phyloP scores from a whole-genome alignment of 2,113 vertebrate genomes.

The Murina feae region DNA sequence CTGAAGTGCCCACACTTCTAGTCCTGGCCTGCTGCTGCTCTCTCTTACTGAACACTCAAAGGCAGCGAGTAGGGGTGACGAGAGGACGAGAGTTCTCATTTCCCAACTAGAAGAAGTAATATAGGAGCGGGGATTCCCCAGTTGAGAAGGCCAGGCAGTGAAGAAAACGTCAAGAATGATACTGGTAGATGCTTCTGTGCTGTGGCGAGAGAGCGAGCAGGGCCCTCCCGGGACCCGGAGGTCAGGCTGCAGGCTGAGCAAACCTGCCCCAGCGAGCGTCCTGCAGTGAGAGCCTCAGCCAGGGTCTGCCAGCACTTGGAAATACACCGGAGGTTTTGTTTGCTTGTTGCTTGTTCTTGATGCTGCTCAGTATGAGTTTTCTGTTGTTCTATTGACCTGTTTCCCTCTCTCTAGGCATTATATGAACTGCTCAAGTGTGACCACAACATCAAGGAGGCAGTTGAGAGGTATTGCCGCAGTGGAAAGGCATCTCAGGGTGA shows the following conservation, averaged over 20 bases:
- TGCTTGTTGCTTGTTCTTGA: background rate
- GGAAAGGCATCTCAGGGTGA: conserved; percentile 76
- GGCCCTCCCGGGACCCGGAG: background rate
- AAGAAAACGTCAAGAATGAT: background rate
- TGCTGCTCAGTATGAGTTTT: background rate
- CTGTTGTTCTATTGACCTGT: background rate
- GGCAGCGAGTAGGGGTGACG: background rate
- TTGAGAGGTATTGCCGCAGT: conserved; percentile 89
- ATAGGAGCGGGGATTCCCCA: background rate
- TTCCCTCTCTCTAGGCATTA: conserved; percentile 84
- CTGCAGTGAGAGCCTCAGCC: background rate
- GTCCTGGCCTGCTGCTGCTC: background rate
- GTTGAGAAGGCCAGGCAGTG: background rate
- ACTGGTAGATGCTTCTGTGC: background rate
- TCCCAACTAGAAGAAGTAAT: background rate
- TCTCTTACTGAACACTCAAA: background rate
- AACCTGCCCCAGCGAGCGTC: fast-evolving
- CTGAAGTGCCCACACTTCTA: background rate
- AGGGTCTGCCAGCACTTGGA: background rate
- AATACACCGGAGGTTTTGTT: background rate
- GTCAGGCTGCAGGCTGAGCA: background rate
- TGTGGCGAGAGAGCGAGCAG: background rate
- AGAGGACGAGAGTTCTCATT: background rate
- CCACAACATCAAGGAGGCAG: conserved; percentile 91
- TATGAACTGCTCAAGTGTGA: conserved; percentile 93